phyloP scores from a whole-genome alignment of 2,888 invertebrate species.

The Keiferia lycopersicella region DNA sequence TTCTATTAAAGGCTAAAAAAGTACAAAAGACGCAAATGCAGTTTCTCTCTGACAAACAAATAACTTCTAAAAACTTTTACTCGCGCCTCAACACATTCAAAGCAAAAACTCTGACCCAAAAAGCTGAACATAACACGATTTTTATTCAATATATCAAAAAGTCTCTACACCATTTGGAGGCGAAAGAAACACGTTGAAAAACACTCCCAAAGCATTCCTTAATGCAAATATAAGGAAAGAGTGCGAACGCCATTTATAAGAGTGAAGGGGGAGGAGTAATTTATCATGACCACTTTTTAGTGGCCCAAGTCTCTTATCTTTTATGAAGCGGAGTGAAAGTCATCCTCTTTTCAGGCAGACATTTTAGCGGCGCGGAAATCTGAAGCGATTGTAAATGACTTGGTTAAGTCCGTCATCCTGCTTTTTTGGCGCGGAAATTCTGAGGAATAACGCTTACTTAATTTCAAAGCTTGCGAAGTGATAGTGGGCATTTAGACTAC shows the following conservation, averaged over 20 bases:
- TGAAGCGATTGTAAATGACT: constrained; percentile 19
- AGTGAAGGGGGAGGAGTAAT: constrained; percentile 24
- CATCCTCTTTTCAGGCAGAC: constrained; percentile 19
- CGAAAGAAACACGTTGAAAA: constrained; percentile 19
- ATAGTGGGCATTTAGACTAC: too few relatives aligned
- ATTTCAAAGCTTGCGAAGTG: background rate
- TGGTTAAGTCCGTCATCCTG: background rate
- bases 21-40: background rate
- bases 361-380: constrained; percentile 12
- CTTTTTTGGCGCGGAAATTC: constrained; percentile 1
- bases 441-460: background rate
- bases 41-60: background rate
- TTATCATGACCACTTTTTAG: constrained; percentile 30
- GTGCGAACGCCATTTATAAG: constrained; percentile 22
- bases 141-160: constrained; percentile 18
- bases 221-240: constrained; percentile 27
- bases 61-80: background rate
- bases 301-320: constrained; percentile 23
- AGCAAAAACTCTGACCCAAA: background rate
- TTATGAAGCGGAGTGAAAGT: constrained; percentile 19
- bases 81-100: background rate
- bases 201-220: constrained; percentile 19
- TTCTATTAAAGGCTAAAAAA: background rate
- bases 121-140: background rate
- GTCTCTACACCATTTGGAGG: constrained; percentile 7